phyloP scores from a whole-genome alignment of 2,888 invertebrate genomes.

The Unio delphinus region DNA sequence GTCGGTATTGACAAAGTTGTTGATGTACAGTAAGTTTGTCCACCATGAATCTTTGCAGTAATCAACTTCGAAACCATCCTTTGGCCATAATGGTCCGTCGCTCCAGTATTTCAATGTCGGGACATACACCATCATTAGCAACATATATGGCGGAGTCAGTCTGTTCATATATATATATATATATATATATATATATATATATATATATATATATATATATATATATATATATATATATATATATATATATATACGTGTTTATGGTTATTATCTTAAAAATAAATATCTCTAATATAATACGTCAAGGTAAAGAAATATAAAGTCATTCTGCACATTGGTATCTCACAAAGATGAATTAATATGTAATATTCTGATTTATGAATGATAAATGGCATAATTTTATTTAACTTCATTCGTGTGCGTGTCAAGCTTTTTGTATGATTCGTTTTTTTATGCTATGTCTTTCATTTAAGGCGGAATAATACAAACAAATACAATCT shows the following conservation, averaged over 20 bases:
- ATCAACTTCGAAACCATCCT: constrained; percentile 27
- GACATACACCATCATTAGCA: constrained; percentile 49
- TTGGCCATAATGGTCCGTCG: constrained; percentile 43
- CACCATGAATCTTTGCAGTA: constrained; percentile 45
- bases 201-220: too few species aligned
- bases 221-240: too few species aligned
- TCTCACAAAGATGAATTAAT: too few species aligned
- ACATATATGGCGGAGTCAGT: constrained; percentile 51
- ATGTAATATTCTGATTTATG: too few species aligned
- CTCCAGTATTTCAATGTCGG: constrained; percentile 36
- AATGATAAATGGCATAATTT: too few species aligned
- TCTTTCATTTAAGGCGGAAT: too few species aligned
- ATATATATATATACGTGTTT: too few species aligned
- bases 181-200: too few species aligned
- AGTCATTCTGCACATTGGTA: neutral
- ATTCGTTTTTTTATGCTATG: too few species aligned
- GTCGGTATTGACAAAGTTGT: constrained; percentile 38
- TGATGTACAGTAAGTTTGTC: constrained; percentile 52
- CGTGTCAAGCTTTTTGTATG: too few species aligned
- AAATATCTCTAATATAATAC: neutral
- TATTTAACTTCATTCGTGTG: too few species aligned
- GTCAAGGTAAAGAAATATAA: neutral
- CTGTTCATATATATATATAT: constrained; percentile 14
- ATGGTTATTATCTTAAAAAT: neutral
- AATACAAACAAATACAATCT: too few species aligned